phyloP scores from a whole-genome alignment of 2,113 vertebrate species.

The Antechinus stuartii region DNA sequence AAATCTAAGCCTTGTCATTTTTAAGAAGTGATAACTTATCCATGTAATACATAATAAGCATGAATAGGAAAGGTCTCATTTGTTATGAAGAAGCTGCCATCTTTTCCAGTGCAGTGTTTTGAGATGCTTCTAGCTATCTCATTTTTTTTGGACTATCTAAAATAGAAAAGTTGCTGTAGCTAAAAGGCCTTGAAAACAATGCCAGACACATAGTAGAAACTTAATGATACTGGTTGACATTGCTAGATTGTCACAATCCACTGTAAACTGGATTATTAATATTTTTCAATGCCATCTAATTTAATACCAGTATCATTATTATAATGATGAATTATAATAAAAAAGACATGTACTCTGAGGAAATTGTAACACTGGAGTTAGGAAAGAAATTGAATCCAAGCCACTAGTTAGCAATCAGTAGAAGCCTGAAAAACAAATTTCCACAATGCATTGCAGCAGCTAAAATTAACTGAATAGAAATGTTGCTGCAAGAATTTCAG shows the following conservation, averaged over 20 bases:
- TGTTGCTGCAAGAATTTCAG: slow-evolving; percentile 14
- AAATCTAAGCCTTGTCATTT: not conserved
- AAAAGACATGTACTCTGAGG: not conserved
- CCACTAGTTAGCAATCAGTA: not conserved
- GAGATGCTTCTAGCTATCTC: not conserved
- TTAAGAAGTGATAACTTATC: not conserved
- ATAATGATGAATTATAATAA: slow-evolving; percentile 29
- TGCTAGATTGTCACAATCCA: slow-evolving; percentile 37
- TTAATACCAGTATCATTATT: slow-evolving; percentile 50
- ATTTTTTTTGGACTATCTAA: not conserved
- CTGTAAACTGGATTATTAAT: slow-evolving; percentile 51
- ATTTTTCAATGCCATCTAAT: slow-evolving; percentile 23
- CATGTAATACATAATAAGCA: not conserved
- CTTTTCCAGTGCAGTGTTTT: slow-evolving; percentile 16
- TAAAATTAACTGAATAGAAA: slow-evolving; percentile 9
- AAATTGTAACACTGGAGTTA: not conserved
- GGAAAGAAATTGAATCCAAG: not conserved
- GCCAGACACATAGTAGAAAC: slow-evolving; percentile 15
- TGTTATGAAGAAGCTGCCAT: slow-evolving; percentile 1
- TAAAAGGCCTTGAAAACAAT: not conserved
- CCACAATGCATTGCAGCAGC: not conserved
- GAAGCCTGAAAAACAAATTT: not conserved
- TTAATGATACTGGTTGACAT: slow-evolving; percentile 33
- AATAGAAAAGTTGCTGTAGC: not conserved
- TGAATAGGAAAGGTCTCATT: slow-evolving; percentile 33